Evolutionary conservation across 2,888 invertebrate species (phyloP).

Genomic region (Emmelina monodactyla): DNA sequence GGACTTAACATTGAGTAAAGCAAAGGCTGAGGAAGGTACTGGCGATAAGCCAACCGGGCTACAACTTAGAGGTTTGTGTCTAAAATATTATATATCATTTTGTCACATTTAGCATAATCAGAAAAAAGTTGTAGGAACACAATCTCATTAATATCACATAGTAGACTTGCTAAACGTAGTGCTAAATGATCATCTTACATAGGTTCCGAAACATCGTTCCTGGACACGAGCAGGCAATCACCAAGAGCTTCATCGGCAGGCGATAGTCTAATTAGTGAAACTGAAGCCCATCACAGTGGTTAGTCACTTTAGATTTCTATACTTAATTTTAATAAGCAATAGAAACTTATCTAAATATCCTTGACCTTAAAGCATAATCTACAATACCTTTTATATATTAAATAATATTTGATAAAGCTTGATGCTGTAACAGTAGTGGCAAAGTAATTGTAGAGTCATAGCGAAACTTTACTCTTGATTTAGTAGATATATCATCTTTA

Average conservation of each 20-base stretch:
- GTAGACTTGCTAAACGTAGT: no score
- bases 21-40: slow-evolving; percentile 41
- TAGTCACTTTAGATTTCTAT: no score
- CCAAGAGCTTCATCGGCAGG: slow-evolving; percentile 57
- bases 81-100: no score
- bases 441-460: slow-evolving; percentile 64
- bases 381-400: no score
- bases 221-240: slow-evolving; percentile 54
- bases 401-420: no score
- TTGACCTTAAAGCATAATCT: no score
- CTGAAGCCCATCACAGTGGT: slow-evolving; percentile 61
- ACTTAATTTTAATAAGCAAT: no score
- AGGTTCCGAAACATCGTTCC: slow-evolving; percentile 59
- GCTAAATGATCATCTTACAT: slow-evolving; percentile 27
- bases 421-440: slow-evolving; percentile 51
- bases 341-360: no score
- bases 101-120: no score
- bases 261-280: slow-evolving; percentile 54
- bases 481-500: slow-evolving; percentile 25
- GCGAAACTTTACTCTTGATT: slow-evolving; percentile 63
- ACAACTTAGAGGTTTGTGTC: slow-evolving; percentile 60
- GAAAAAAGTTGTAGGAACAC: no score
- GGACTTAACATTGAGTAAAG: slow-evolving; percentile 65
- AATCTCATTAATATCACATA: no score
- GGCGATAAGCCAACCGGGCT: slow-evolving; percentile 49